phyloP scores from a whole-genome alignment of 2,888 invertebrate species.

The Cancer borealis region DNA sequence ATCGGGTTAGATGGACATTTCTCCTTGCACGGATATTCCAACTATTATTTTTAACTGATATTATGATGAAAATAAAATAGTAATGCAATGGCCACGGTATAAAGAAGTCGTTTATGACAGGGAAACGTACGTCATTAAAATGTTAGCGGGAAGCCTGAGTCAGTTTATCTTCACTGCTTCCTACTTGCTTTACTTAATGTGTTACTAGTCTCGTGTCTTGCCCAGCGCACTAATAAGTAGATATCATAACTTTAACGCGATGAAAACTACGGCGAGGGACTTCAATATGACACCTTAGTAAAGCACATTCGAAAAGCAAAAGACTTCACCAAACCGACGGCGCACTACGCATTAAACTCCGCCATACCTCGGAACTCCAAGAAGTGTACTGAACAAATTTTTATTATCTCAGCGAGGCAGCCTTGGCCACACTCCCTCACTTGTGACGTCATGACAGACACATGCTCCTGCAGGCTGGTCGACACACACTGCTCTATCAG shows the following conservation, averaged over 20 bases:
- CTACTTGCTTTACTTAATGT: slow-evolving; percentile 29
- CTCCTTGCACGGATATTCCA: not conserved
- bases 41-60: not conserved
- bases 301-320: slow-evolving; percentile 46
- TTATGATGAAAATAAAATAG: not conserved
- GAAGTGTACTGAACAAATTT: slow-evolving; percentile 49
- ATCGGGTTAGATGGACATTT: slow-evolving; percentile 56
- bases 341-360: slow-evolving; percentile 38
- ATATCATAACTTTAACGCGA: slow-evolving; percentile 16
- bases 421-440: slow-evolving; percentile 62
- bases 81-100: not conserved
- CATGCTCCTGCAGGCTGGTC: slow-evolving; percentile 57
- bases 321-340: slow-evolving; percentile 42
- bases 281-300: not conserved
- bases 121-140: not conserved
- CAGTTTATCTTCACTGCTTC: slow-evolving; percentile 45
- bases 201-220: not conserved
- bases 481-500: slow-evolving; percentile 72
- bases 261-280: slow-evolving; percentile 53
- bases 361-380: slow-evolving; percentile 46
- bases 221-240: not conserved
- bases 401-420: slow-evolving; percentile 27
- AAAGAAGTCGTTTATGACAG: not conserved
- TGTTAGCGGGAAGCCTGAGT: slow-evolving; percentile 53
- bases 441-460: slow-evolving; percentile 69